A percentile compares a stretch with the other conserved stretches of the same genome.
phyloP scores from a whole-genome alignment of 2,797 vertebrate genomes.

The Smutsia gigantea region DNA sequence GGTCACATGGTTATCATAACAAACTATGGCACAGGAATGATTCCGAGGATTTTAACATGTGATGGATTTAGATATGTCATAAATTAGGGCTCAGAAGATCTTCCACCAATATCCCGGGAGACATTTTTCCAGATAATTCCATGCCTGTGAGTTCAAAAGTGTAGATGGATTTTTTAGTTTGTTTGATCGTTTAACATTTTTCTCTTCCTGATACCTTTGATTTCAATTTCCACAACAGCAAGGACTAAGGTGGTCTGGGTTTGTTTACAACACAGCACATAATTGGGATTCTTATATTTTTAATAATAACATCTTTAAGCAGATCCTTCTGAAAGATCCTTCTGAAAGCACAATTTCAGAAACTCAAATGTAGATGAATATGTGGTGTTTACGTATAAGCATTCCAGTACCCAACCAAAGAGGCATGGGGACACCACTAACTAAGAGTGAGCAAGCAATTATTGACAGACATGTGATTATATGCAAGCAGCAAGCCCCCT shows the following conservation, averaged over 20 bases:
- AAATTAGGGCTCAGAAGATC: neutral
- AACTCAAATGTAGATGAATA: neutral
- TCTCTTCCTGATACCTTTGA: neutral
- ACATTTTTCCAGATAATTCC: neutral
- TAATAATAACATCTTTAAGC: neutral
- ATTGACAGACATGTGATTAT: neutral
- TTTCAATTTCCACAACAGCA: neutral
- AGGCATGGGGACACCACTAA: fast-evolving
- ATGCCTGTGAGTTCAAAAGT: neutral
- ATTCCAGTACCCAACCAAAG: no score
- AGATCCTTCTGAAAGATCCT: neutral
- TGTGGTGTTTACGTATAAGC: neutral
- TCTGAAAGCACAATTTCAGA: neutral
- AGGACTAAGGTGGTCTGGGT: neutral
- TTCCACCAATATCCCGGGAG: neutral
- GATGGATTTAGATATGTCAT: neutral
- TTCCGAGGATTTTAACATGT: neutral
- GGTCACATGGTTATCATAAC: neutral
- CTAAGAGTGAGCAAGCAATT: neutral
- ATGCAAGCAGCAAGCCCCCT: neutral
- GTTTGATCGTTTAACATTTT: neutral
- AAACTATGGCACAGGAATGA: neutral
- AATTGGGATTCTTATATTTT: neutral
- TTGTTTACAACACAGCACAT: neutral
- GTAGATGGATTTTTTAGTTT: neutral